Conservation (phyloP, 2,888 invertebrate genomes). For the Caradrina clavipalpis region DNA sequence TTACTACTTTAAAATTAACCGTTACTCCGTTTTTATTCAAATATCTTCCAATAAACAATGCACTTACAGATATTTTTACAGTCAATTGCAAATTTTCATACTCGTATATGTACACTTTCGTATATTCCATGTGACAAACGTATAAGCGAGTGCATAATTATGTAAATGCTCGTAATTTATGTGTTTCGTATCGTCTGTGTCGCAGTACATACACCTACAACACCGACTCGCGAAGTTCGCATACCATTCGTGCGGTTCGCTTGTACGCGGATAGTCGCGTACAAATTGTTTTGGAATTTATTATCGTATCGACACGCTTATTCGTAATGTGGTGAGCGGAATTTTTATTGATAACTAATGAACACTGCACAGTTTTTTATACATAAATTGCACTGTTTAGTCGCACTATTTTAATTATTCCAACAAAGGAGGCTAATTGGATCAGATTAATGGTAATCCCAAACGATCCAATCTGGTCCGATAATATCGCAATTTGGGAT, state of each 20-base stretch:
- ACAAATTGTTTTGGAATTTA: constrained; percentile 28
- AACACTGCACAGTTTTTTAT: constrained; percentile 1
- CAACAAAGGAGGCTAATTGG: background rate
- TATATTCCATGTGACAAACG: constrained; percentile 31
- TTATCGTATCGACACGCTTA: constrained; percentile 2
- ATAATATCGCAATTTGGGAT: constrained; percentile 16
- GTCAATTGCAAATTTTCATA: constrained; percentile 10
- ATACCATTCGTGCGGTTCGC: constrained; percentile 45
- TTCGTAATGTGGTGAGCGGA: constrained; percentile 45
- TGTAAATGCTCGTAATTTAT: constrained; percentile 53
- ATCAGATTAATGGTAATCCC: background rate
- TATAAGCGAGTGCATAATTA: constrained; percentile 52
- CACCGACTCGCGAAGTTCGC: constrained; percentile 13
- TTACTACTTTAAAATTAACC: background rate
- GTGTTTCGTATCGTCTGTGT: constrained; percentile 40
- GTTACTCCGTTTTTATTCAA: background rate
- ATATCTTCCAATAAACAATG: background rate
- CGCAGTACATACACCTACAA: constrained; percentile 36
- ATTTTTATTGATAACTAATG: constrained; percentile 35
- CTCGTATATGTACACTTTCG: constrained; percentile 20
- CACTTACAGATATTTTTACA: constrained; percentile 3
- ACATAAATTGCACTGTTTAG: no score
- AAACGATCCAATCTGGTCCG: background rate
- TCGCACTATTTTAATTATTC: constrained; percentile 11
- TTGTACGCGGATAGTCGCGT: constrained; percentile 37